Conservation (phyloP, 2,888 invertebrate species). For the Agonopterix arenella region DNA sequence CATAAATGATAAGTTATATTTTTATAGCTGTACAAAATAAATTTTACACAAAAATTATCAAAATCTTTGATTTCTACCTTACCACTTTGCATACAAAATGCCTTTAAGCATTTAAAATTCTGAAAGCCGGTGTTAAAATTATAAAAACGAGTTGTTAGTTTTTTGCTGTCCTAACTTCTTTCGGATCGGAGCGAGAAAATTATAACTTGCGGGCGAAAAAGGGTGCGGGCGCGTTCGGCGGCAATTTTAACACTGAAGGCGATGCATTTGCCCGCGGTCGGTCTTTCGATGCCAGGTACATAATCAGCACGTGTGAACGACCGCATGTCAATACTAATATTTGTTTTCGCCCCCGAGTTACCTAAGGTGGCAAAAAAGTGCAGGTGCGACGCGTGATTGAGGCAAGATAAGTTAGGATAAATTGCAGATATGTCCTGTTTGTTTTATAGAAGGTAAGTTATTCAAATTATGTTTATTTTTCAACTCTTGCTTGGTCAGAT, state of each 20-base stretch:
- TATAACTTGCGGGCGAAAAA: constrained; percentile 46
- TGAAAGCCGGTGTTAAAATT: constrained; percentile 8
- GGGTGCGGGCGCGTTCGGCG: constrained; percentile 35
- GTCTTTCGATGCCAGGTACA: too few species aligned
- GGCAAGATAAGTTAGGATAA: neutral
- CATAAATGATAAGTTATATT: constrained; percentile 26
- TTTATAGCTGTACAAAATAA: constrained; percentile 53
- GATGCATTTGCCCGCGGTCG: constrained; percentile 16
- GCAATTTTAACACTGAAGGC: constrained; percentile 52
- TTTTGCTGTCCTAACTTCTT: constrained; percentile 42
- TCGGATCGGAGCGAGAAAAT: constrained; percentile 43
- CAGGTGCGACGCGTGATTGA: constrained; percentile 37
- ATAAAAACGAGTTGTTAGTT: constrained; percentile 12
- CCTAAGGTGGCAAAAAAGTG: constrained; percentile 19
- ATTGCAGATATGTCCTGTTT: too few species aligned
- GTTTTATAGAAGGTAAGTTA: too few species aligned
- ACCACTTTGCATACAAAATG: constrained; percentile 18
- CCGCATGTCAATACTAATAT: constrained; percentile 62
- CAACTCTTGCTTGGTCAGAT: too few species aligned
- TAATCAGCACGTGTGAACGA: constrained; percentile 25
- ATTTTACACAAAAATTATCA: constrained; percentile 33
- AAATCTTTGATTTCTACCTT: constrained; percentile 17
- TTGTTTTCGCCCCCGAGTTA: constrained; percentile 59
- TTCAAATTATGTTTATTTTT: too few species aligned
- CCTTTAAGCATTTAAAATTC: constrained; percentile 20